Percentiles rank a stretch among this genome's conserved stretches.
These are phyloP conservation scores for Apoda limacodes DNA, from an alignment of 2,888 invertebrate genomes.

Conservation along the genomic window DNA sequence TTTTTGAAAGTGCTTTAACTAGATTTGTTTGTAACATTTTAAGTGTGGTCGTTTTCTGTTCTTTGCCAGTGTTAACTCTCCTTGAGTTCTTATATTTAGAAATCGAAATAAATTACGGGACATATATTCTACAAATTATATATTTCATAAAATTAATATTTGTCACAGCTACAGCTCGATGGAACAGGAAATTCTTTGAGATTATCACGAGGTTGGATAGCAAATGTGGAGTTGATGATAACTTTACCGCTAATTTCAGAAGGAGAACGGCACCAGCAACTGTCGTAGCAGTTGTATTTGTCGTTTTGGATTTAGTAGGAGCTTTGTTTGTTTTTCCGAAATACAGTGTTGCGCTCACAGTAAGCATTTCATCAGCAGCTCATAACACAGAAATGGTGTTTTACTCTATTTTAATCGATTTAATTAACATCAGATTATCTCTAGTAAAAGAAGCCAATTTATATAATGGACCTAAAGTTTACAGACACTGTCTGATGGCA, in stretches of 20 bases:
- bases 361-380: constrained; percentile 30
- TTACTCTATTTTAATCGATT: constrained; percentile 31
- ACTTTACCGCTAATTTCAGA: constrained; percentile 20
- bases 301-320: constrained; percentile 28
- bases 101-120: too few relatives aligned
- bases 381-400: constrained; percentile 40
- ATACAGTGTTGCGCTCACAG: constrained; percentile 19
- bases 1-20: constrained; percentile 21
- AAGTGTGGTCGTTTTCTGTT: constrained; percentile 14
- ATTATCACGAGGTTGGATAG: constrained; percentile 31
- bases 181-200: constrained; percentile 18
- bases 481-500: constrained; percentile 34
- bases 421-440: constrained; percentile 33
- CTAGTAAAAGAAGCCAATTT: constrained; percentile 23
- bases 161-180: too few relatives aligned
- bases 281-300: constrained; percentile 20
- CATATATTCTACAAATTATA: too few relatives aligned
- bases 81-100: too few relatives aligned
- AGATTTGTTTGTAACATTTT: constrained; percentile 27
- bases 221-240: constrained; percentile 28
- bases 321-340: constrained; percentile 19
- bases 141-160: too few relatives aligned
- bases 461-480: constrained; percentile 30
- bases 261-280: constrained; percentile 15
- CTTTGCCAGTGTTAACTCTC: constrained; percentile 14